phyloP scores from a whole-genome alignment of 2,113 vertebrate species.

The Uria aalge region DNA sequence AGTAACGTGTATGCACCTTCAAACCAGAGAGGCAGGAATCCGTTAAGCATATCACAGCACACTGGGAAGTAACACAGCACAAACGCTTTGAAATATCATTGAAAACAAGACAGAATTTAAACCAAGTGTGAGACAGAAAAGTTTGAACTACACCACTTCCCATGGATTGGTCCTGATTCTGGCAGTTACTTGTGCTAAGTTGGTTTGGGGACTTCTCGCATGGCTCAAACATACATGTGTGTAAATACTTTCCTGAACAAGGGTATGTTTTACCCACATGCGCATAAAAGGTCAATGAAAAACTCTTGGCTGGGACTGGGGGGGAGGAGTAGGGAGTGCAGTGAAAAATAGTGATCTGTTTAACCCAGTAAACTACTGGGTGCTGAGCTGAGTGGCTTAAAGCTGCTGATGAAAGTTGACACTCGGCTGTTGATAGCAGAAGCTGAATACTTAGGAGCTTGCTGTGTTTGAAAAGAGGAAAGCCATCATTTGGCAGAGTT shows the following conservation, averaged over 20 bases:
- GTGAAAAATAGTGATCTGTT: neutral
- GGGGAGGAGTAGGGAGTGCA: neutral
- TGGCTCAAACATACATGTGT: neutral
- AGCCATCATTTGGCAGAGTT: neutral
- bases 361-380: neutral
- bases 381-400: neutral
- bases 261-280: neutral
- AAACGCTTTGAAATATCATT: neutral
- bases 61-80: neutral
- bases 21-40: neutral
- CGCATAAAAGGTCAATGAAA: neutral
- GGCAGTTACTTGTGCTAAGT: neutral
- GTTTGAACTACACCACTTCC: neutral
- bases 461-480: neutral
- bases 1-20: slow-evolving; percentile 14
- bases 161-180: neutral
- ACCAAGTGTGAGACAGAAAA: neutral
- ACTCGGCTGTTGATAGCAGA: neutral
- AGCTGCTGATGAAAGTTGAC: neutral
- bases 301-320: neutral
- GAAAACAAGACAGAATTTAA: neutral
- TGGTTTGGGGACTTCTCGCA: neutral
- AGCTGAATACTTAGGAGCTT: neutral
- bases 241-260: neutral
- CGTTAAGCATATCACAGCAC: neutral